phyloP scores from a whole-genome alignment of 1,140 invertebrate species.

The Sinella curviseta region DNA sequence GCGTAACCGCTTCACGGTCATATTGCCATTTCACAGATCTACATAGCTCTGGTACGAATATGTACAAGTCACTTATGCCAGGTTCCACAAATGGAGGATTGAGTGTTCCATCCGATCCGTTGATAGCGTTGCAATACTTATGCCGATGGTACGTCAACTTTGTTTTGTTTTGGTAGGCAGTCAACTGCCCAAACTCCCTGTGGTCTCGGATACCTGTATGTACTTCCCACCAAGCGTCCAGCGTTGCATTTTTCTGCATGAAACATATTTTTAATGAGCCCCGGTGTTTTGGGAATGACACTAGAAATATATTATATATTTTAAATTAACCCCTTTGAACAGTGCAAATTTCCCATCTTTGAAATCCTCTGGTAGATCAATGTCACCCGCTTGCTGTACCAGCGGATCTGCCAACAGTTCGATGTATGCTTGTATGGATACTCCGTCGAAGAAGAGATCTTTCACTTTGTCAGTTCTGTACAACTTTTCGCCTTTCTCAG shows the following conservation, averaged over 20 bases:
- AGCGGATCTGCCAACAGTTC: constrained; percentile 21
- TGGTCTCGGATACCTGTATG: constrained; percentile 6
- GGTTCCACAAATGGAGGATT: constrained; percentile 28
- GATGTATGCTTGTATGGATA: constrained; percentile 34
- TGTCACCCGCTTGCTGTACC: constrained; percentile 13
- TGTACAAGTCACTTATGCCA: neutral
- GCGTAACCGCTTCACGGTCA: neutral
- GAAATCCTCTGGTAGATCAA: constrained; percentile 11
- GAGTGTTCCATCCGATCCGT: constrained; percentile 24
- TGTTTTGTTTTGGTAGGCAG: neutral
- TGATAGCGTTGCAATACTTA: constrained; percentile 21
- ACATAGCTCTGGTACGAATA: constrained; percentile 6
- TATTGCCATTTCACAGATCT: neutral
- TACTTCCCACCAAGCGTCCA: constrained; percentile 5
- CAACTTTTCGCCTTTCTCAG: constrained; percentile 28
- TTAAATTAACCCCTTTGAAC: constrained; percentile 27
- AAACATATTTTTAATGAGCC: neutral
- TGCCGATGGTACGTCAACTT: neutral
- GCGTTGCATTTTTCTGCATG: constrained; percentile 18
- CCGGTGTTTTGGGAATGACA: neutral
- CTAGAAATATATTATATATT: neutral
- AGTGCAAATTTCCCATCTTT: constrained; percentile 34
- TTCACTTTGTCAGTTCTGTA: constrained; percentile 31
- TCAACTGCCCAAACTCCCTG: constrained; percentile 2
- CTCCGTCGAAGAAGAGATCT: constrained; percentile 36